Percentiles rank a stretch among this genome's conserved stretches.
Evolutionary conservation across 2,888 invertebrate species (phyloP).

Genomic region (Torymus tubicola): DNA sequence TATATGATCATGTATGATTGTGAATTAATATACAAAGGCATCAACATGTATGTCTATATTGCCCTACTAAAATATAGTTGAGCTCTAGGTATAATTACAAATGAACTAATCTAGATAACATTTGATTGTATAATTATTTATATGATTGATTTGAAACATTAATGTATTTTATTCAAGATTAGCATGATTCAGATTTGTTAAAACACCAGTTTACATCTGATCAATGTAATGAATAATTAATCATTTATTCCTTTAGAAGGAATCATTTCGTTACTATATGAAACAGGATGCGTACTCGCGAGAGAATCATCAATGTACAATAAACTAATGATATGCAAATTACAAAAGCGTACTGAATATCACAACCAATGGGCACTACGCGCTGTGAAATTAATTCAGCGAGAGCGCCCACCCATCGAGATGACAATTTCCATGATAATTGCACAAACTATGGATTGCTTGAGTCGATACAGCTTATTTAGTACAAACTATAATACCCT

Average conservation of each 20-base stretch:
- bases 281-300: neutral
- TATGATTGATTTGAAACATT: neutral
- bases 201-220: neutral
- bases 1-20: no score
- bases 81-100: no score
- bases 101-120: no score
- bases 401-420: neutral
- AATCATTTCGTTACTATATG: neutral
- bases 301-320: slow-evolving; percentile 56
- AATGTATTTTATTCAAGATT: neutral
- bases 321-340: slow-evolving; percentile 65
- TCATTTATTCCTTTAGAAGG: neutral
- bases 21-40: no score
- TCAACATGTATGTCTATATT: no score
- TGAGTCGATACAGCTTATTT: neutral
- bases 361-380: slow-evolving; percentile 54
- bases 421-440: slow-evolving; percentile 46
- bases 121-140: neutral
- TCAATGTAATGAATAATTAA: neutral
- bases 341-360: slow-evolving; percentile 60
- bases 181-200: neutral
- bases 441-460: slow-evolving; percentile 8
- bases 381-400: slow-evolving; percentile 34
- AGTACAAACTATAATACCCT: neutral
- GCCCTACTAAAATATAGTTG: no score